A percentile compares a stretch with the other conserved stretches of the same genome.
These are phyloP conservation scores for Sphaerophoria taeniata DNA, from an alignment of 2,888 invertebrate genomes.

Conservation along the genomic window DNA sequence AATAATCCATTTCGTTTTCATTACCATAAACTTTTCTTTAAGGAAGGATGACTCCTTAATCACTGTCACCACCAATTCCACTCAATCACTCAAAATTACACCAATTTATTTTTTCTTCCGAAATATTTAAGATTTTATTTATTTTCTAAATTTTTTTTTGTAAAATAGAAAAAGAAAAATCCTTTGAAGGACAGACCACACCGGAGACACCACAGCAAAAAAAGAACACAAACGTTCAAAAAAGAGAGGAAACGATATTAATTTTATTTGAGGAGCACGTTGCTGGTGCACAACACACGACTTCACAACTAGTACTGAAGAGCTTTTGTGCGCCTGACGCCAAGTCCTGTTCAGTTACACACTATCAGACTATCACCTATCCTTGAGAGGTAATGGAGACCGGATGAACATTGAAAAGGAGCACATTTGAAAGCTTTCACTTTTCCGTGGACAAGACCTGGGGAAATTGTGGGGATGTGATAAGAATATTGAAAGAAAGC, in stretches of 20 bases:
- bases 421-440: constrained; percentile 25
- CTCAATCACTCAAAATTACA: constrained; percentile 33
- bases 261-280: constrained; percentile 53
- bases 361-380: constrained; percentile 62
- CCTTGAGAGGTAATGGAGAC: constrained; percentile 68
- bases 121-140: constrained; percentile 15
- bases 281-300: constrained; percentile 71
- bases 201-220: constrained; percentile 13
- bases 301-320: constrained; percentile 71
- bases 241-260: constrained; percentile 35
- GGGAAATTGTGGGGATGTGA: constrained; percentile 61
- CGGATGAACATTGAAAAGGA: constrained; percentile 38
- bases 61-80: constrained; percentile 45
- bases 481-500: constrained; percentile 52
- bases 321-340: constrained; percentile 71
- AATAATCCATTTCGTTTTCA: constrained; percentile 20
- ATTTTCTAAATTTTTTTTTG: constrained; percentile 16
- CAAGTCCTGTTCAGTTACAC: constrained; percentile 56
- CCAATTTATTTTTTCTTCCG: constrained; percentile 2
- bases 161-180: constrained; percentile 51
- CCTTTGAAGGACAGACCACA: constrained; percentile 59
- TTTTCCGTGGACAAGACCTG: constrained; percentile 23
- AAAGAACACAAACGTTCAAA: constrained; percentile 28
- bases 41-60: constrained; percentile 32
- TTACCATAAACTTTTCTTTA: constrained; percentile 49